Percentiles rank a stretch among this genome's conserved stretches.
Conservation (phyloP, 2,888 invertebrate species). For the Machimus atricapillus region DNA sequence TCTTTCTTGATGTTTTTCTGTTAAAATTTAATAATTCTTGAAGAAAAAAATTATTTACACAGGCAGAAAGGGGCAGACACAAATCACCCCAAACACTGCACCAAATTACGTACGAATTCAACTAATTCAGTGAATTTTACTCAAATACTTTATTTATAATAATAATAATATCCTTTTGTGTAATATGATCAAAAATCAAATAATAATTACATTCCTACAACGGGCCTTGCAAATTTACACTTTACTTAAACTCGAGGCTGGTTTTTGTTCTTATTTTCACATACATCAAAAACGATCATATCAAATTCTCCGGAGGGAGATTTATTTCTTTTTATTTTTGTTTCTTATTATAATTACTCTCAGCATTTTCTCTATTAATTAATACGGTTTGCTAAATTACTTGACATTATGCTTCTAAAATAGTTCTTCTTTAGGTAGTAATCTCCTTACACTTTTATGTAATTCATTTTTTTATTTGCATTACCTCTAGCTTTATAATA, state of each 20-base stretch:
- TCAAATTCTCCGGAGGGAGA: not conserved
- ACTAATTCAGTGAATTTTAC: constrained; percentile 21
- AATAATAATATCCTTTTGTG: not conserved
- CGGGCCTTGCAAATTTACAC: constrained; percentile 9
- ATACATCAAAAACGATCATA: constrained; percentile 27
- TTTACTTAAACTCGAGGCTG: not conserved
- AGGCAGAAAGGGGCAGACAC: not conserved
- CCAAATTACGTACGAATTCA: not conserved
- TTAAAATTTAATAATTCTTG: not conserved
- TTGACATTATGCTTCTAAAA: constrained; percentile 31
- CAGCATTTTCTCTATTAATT: constrained; percentile 2
- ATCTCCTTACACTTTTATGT: not conserved
- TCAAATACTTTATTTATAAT: constrained; percentile 13
- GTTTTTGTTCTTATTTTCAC: not conserved
- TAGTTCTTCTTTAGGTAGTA: not conserved
- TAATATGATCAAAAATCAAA: not conserved
- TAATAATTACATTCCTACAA: constrained; percentile 13
- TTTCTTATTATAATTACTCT: not conserved
- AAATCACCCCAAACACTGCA: not conserved
- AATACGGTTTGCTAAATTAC: constrained; percentile 9
- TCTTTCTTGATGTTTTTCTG: not conserved
- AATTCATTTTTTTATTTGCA: not conserved
- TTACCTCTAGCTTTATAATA: constrained; percentile 3
- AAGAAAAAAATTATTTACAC: not conserved
- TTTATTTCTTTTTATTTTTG: not conserved